Conservation (phyloP, 2,113 vertebrate species). For the Corynorhinus townsendii region DNA sequence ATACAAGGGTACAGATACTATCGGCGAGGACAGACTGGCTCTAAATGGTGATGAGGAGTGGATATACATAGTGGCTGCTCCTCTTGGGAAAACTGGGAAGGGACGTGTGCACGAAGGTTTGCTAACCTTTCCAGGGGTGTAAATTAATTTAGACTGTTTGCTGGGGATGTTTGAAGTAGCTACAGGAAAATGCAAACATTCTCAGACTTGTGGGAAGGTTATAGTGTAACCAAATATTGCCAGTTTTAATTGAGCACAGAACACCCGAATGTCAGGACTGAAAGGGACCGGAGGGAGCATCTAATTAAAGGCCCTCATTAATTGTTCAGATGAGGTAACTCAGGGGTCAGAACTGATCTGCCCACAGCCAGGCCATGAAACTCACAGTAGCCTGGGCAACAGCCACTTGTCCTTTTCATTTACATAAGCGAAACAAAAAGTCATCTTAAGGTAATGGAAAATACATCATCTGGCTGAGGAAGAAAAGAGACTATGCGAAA, state of each 20-base stretch:
- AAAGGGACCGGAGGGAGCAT: neutral
- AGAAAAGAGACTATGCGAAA: neutral
- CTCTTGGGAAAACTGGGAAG: neutral
- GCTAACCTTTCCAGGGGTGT: neutral
- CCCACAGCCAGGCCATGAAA: neutral
- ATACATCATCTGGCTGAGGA: neutral
- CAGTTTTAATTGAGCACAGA: constrained; percentile 32
- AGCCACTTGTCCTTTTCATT: neutral
- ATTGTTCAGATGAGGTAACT: constrained; percentile 8
- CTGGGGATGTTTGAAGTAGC: constrained; percentile 10
- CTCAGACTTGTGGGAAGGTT: constrained; percentile 34
- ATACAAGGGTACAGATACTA: neutral
- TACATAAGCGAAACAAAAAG: neutral
- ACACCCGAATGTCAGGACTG: neutral
- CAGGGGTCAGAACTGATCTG: constrained; percentile 16
- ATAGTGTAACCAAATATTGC: constrained; percentile 51
- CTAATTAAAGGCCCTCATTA: constrained; percentile 23
- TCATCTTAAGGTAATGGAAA: neutral
- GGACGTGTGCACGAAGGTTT: neutral
- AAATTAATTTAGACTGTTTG: constrained; percentile 20
- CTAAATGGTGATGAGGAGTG: constrained; percentile 38
- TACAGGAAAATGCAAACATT: constrained; percentile 5
- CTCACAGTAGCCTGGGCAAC: neutral
- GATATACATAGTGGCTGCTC: neutral
- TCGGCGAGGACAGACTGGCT: constrained; percentile 24